Evolutionary conservation across 2,797 vertebrate genomes (phyloP).

Genomic region (Pseudochromis fuscus): DNA sequence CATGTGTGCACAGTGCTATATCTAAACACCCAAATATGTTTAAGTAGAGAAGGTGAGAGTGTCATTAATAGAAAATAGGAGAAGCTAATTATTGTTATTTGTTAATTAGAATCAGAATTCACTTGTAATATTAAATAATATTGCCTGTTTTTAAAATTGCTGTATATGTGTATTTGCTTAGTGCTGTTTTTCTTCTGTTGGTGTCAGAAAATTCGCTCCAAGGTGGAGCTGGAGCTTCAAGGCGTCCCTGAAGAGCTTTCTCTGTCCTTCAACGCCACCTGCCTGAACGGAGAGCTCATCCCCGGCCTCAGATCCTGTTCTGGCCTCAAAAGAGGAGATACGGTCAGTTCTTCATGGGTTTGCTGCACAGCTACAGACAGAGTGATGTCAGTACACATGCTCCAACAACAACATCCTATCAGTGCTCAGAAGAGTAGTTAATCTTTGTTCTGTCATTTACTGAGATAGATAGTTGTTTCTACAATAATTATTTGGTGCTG

Average conservation of each 20-base stretch:
- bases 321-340: slow-evolving; percentile 97
- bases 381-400: background rate
- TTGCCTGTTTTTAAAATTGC: background rate
- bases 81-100: too few species aligned
- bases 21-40: too few species aligned
- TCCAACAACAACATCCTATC: background rate
- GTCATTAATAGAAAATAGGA: too few species aligned
- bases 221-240: slow-evolving; percentile 95
- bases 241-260: slow-evolving; percentile 95
- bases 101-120: background rate
- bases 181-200: slow-evolving; percentile 1
- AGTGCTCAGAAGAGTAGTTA: background rate
- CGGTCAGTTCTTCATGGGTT: slow-evolving; percentile 84
- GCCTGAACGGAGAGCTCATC: slow-evolving; percentile 92
- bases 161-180: background rate
- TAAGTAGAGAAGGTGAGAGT: too few species aligned
- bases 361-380: background rate
- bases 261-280: slow-evolving; percentile 95
- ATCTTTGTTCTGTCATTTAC: background rate
- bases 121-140: background rate
- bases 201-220: slow-evolving; percentile 95
- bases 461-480: too few species aligned
- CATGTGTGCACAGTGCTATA: too few species aligned
- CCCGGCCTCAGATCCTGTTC: slow-evolving; percentile 94
- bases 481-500: too few species aligned